Evolutionary conservation across 53 echinoderm and acorn worm species (phyloP), one percentile per base, ranked within the genome.

Genomic region (Actinopyga echinites): DNA sequence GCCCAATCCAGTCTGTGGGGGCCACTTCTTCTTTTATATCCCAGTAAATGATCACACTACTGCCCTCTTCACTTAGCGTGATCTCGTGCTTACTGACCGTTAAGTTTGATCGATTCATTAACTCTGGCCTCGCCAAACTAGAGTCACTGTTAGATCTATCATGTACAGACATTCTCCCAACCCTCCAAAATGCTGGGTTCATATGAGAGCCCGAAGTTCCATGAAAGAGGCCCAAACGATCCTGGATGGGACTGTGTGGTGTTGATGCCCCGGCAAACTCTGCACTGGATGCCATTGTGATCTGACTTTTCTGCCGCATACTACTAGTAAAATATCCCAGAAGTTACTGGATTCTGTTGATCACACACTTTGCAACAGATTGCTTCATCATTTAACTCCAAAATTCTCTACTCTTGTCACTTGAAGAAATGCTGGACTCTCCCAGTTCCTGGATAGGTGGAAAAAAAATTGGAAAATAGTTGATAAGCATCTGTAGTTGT

Each of bases 111-210:
- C 86, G 84, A 67, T 69, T 81, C 69, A 92, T 92, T 29, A 99
- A 87, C 65, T 92, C 92, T 0, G 94, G 94, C 43, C 92, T 90
- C 7, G 99, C 94, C 63, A 99, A 86, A 59, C 91, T 93, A 32
- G 99, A 94, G 75, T 99, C 99, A 75, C 92, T 92, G 87, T 85
- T 94, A 15, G 94, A 92, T 71, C 99, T 86, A 85, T 99, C 94
- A 30, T 99, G 99, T 29, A 92, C 91, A 13, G 94, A 92, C 49
- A 99, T 85, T 13, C 93, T 88, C 15, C 93, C 86, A 53, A 96
- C 84, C 53, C 89, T 83, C 30, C 94, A 90, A 21, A 92, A 59
- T n/a, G 94, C 66, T 19, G 97, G 94, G 11, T 77, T 74, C 37
- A 62, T 11, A 8, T 59, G 81, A 20, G 37, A 35, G 62, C 42